A percentile compares a stretch with the other conserved stretches of the same genome.
Evolutionary conservation across 2,797 vertebrate species (phyloP).

Genomic region (Antennarius maculatus): DNA sequence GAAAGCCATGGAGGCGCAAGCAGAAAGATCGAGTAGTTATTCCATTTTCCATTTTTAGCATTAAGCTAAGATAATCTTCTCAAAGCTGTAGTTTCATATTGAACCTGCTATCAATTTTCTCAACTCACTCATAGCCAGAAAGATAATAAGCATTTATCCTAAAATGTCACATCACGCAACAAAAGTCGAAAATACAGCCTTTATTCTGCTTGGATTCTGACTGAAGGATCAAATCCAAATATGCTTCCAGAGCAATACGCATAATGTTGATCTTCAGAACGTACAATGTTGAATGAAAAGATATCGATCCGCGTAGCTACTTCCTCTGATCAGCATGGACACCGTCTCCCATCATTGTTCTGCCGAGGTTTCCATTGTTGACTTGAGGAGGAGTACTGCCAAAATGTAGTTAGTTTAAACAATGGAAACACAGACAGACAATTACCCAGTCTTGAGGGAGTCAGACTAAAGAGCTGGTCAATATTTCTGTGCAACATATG

Average conservation of each 20-base stretch:
- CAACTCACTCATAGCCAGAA: neutral
- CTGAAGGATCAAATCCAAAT: slow-evolving; percentile 13
- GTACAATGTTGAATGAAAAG: slow-evolving; percentile 40
- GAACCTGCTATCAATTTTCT: too few relatives aligned
- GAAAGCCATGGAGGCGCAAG: too few relatives aligned
- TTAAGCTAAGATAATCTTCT: neutral
- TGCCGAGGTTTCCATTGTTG: slow-evolving; percentile 62
- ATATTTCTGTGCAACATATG: slow-evolving; percentile 81
- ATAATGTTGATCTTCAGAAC: slow-evolving; percentile 23
- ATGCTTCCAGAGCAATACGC: slow-evolving; percentile 12
- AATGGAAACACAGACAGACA: slow-evolving; percentile 83
- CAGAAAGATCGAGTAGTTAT: too few relatives aligned
- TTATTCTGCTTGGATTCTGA: neutral
- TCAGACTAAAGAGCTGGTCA: slow-evolving; percentile 83
- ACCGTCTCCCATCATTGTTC: slow-evolving; percentile 67
- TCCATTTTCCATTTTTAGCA: too few relatives aligned
- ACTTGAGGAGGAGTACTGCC: slow-evolving; percentile 74
- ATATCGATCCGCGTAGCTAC: slow-evolving; percentile 38
- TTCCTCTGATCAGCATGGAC: slow-evolving; percentile 42
- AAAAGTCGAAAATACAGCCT: neutral
- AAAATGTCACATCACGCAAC: neutral
- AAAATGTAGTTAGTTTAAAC: slow-evolving; percentile 81
- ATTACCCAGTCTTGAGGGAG: slow-evolving; percentile 80
- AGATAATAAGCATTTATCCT: slow-evolving; percentile 6
- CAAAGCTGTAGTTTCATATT: too few relatives aligned